These are phyloP conservation scores for Acanthococcus lagerstroemiae DNA, from an alignment of 2,888 invertebrate genomes.

Conservation along the genomic window DNA sequence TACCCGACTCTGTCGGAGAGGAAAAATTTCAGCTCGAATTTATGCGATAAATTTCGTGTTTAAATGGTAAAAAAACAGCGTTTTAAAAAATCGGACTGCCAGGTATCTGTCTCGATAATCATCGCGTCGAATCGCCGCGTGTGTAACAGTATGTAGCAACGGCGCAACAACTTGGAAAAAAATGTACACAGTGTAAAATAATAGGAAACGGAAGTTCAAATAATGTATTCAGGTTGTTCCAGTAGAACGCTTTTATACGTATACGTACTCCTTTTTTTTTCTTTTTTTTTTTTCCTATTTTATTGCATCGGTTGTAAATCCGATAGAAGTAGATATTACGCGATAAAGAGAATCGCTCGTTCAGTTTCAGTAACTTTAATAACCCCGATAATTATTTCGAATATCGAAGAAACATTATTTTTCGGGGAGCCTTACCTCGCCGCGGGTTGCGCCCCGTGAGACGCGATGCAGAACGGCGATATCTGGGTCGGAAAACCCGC, in stretches of 20 bases:
- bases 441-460: too few species aligned
- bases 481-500: too few species aligned
- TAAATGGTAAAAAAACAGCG: too few species aligned
- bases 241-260: slow-evolving; percentile 16
- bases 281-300: slow-evolving; percentile 4
- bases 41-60: too few species aligned
- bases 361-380: slow-evolving; percentile 23
- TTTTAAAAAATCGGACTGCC: too few species aligned
- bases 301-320: slow-evolving; percentile 17
- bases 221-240: slow-evolving; percentile 12
- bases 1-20: too few species aligned
- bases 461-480: too few species aligned
- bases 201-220: slow-evolving; percentile 29
- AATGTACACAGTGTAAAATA: neutral
- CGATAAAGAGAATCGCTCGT: slow-evolving; percentile 18
- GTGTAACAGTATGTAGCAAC: neutral
- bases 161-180: neutral
- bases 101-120: too few species aligned
- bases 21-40: too few species aligned
- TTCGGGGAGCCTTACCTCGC: too few species aligned
- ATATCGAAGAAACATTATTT: too few species aligned
- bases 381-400: slow-evolving; percentile 23
- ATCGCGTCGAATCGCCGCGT: too few species aligned
- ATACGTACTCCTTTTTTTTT: slow-evolving; percentile 8
- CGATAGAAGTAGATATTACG: slow-evolving; percentile 22